Conservation (phyloP, 1,140 invertebrate species). For the Euura lappo region DNA sequence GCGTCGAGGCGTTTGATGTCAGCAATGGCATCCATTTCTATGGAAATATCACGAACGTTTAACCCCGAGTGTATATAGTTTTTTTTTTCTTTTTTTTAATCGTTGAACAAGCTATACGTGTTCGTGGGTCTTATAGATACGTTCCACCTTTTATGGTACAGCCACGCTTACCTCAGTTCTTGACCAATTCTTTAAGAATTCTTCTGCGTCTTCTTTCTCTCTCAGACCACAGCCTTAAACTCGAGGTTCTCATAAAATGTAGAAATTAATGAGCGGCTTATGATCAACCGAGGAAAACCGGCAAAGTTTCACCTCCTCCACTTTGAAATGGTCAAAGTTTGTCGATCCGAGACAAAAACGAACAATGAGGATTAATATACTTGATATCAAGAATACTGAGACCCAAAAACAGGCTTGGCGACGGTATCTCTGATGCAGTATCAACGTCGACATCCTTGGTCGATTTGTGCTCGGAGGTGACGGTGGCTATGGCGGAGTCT, state of each 20-base stretch:
- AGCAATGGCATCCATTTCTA: constrained; percentile 5
- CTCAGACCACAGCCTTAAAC: background rate
- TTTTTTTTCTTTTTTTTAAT: too few relatives aligned
- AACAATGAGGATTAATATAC: too few relatives aligned
- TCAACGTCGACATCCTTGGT: background rate
- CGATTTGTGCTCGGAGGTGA: background rate
- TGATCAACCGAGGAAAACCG: background rate
- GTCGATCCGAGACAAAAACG: too few relatives aligned
- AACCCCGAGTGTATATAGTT: background rate
- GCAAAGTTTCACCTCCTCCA: background rate
- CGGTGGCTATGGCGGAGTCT: background rate
- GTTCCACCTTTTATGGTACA: constrained; percentile 4
- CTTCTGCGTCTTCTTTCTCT: too few relatives aligned
- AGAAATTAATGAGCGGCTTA: constrained; percentile 11
- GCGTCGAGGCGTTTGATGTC: constrained; percentile 1
- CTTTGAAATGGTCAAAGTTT: background rate
- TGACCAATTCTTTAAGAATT: too few relatives aligned
- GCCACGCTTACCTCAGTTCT: background rate
- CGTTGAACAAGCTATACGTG: too few relatives aligned
- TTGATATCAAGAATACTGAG: too few relatives aligned
- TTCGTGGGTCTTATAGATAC: background rate
- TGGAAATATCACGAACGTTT: background rate
- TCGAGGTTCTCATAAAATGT: constrained; percentile 9
- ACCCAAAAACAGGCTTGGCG: too few relatives aligned
- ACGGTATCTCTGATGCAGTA: background rate